Evolutionary conservation across 2,797 vertebrate genomes (phyloP), one percentile per base, ranked within the genome.

Genomic region (Pterois miles): DNA sequence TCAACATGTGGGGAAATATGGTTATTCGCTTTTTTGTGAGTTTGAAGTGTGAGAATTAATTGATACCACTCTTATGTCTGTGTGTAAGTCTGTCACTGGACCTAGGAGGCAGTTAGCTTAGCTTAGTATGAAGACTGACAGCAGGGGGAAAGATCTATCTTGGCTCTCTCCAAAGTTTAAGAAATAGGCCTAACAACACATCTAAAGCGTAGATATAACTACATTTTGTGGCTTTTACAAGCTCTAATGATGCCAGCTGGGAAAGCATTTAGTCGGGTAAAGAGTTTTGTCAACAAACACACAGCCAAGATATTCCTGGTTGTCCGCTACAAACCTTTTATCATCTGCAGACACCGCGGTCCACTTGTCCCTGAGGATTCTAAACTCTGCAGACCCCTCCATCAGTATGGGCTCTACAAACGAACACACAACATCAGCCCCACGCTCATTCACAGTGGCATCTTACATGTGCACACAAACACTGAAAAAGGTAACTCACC

Each of bases 391-490:
- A 18, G 95, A 96, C 58, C 98, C 98, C 87, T 99, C 98, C 93
- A 97, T 97, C 89, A 99, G 91, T 92, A 99, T 97, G 70, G 98
- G 98, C 84, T 99, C 98, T 99, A 90, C 34, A 80, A 59, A 81
- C 38, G 0, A 80, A 77, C 27, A 69, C 8, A 84, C 7, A 29
- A 13, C 1, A 54, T 81, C 25, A 86, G 40, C 8, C 22, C 6
- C 12, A 54, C 8, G 1, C 14, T 79, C 7, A 76, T 6, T 33
- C 56, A 59, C n/a, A 40, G 9, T 6, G 5, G 18, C 5, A 29
- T 18, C 22, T 48, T 48, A 11, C 80, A 27, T 40, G 29, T n/a
- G 20, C 5, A n/a, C 0, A 5, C 1, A 11, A 20, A 70, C 33
- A 40, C 1, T 2, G 2, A 4, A 22, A 54, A 75, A 63, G 50